Conservation (phyloP, 1,140 invertebrate genomes). For the Capitella teleta region DNA sequence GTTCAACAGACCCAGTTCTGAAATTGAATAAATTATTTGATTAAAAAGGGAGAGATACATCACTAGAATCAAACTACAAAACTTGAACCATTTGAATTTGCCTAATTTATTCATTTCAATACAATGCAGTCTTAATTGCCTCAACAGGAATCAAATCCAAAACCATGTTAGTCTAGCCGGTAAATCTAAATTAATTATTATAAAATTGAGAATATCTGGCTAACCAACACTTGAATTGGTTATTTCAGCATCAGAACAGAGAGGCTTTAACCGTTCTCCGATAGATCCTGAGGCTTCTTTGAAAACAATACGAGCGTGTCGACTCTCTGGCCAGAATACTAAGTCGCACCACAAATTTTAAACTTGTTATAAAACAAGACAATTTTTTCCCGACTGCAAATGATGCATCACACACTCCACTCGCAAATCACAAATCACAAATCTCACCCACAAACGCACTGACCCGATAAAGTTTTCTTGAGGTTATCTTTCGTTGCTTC, state of each 20-base stretch:
- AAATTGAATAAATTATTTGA: constrained; percentile 16
- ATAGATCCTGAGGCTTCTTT: not conserved
- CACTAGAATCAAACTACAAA: not conserved
- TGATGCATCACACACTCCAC: not conserved
- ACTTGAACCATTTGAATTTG: not conserved
- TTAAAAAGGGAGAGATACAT: not conserved
- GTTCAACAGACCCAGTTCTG: constrained; percentile 68
- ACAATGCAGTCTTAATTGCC: not conserved
- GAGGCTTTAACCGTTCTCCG: no score
- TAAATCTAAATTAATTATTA: not conserved
- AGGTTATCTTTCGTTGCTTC: constrained; percentile 72
- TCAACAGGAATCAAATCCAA: not conserved
- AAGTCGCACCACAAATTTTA: not conserved
- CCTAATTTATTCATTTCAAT: not conserved
- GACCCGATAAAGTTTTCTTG: constrained; percentile 62
- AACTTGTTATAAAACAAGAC: not conserved
- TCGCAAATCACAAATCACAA: not conserved
- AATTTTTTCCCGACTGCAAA: not conserved
- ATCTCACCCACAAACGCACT: not conserved
- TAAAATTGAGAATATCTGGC: no score
- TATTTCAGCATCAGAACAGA: no score
- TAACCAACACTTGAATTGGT: no score
- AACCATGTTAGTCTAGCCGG: not conserved
- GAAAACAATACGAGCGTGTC: not conserved
- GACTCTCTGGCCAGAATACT: not conserved